A percentile compares a stretch with the other conserved stretches of the same genome.
phyloP scores from a whole-genome alignment of 2,888 invertebrate genomes.

The Drosophila mercatorum region DNA sequence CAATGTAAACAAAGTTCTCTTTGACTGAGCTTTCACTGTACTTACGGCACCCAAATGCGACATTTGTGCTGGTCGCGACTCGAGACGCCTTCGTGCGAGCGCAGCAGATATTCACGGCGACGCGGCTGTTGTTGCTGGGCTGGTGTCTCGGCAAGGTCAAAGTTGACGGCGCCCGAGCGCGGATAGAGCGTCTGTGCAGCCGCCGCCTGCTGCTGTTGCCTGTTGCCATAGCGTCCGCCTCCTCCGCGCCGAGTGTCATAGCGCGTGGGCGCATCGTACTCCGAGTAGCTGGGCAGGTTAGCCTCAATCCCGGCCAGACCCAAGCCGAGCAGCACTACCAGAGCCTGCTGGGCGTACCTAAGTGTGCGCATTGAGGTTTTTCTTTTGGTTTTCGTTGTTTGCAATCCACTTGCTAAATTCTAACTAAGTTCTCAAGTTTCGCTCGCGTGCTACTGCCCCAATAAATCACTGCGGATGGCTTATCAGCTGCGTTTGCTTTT shows the following conservation, averaged over 20 bases:
- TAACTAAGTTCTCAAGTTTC: conserved; percentile 52
- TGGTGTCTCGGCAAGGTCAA: conserved; percentile 17
- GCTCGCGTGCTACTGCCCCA: conserved; percentile 45
- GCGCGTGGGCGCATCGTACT: conserved; percentile 48
- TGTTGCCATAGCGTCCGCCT: conserved; percentile 25
- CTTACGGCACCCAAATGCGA: conserved; percentile 82
- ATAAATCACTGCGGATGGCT: conserved; percentile 36
- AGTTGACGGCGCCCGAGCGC: conserved; percentile 32
- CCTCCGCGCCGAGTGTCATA: conserved; percentile 30
- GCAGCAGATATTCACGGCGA: conserved; percentile 45
- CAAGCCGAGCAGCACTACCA: conserved; percentile 23
- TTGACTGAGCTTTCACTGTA: conserved; percentile 24
- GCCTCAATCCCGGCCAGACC: conserved; percentile 19
- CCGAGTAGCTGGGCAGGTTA: conserved; percentile 43
- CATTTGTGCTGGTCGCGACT: conserved; percentile 67
- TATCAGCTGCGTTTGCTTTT: conserved; percentile 55
- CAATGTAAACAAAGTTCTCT: neutral
- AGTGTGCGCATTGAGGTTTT: conserved; percentile 32
- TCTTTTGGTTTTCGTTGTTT: conserved; percentile 21
- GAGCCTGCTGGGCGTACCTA: conserved; percentile 17
- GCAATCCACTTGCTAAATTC: conserved; percentile 57
- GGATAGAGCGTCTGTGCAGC: conserved; percentile 28
- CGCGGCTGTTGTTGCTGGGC: conserved; percentile 25
- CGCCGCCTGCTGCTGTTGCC: conserved; percentile 38
- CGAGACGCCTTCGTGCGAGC: conserved; percentile 44